Evolutionary conservation across 2,113 vertebrate genomes (phyloP), one percentile per base, ranked within the genome.

Genomic region (Tachuris rubrigastra): DNA sequence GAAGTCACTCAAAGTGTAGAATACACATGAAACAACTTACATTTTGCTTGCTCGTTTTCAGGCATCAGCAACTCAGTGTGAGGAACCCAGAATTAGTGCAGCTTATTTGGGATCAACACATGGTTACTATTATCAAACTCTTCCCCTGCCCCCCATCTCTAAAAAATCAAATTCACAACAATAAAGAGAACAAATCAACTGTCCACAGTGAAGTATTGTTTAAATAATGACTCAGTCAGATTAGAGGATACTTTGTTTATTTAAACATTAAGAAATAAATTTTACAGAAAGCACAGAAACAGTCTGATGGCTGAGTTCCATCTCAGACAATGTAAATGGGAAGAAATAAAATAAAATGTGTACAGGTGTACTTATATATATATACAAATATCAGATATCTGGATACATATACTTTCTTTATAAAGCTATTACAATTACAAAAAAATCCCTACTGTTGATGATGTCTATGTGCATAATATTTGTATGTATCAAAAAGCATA

Each of bases 51-150:
- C 21, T 78, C 27, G 7, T 85, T 77, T 85, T 90, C 55, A 87
- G 56, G 12, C 46, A 56, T 58, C 28, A 30, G 16, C 28, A 85
- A 8, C 8, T 53, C 33, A 50, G 25, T 35, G 50, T n/a, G 24
- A 75, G 59, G 46, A 90, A 79, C 4, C 13, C 25, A 27, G 47
- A 85, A 73, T 56, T 12, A 73, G 12, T 5, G 37, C 46, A 92
- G 49, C 12, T 86, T 8, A 0, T 8, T 23, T 76, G 39, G 14
- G 67, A 66, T 73, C 37, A 68, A 65, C 22, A 59, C 21, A 78
- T 0, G 0, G 22, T 60, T 59, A 55, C 14, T 5, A 0, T 41
- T 85, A 30, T 33, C 27, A 73, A 50, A 27, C 14, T 39, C 47
- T 66, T 24, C 11, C 33, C 14, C 28, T 27, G 7, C 2, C 22